Base-by-base conservation (phyloP, 2,888 invertebrate genomes). In the Alcis repandata region DNA sequence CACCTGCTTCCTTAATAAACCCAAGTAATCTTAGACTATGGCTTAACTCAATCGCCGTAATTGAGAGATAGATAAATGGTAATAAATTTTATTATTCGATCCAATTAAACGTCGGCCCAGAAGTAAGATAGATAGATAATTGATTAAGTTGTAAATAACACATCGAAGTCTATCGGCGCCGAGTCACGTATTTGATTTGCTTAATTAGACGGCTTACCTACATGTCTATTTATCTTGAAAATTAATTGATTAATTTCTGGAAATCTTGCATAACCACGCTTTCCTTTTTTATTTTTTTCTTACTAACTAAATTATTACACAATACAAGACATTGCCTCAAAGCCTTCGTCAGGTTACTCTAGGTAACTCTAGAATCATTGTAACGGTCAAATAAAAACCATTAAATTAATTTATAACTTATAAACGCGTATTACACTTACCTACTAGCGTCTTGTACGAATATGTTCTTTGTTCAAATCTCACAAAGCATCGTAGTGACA, bases 131-230 rank as follows among this genome's bases (percentile, higher is more conserved):
- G 63, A 73, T 40, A 38, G 58, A 54, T 76, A 77, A 76, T 77
- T 76, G 76, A 83, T 82, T 78, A 75, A 78, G 72, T 75, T 75
- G 71, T 79, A 75, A 79, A 77, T 78, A 78, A 78, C 68, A 76
- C 72, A 71, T 73, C 41, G 68, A 68, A 63, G 71, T 68, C 65
- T 68, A 64, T 73, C 69, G 64, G 59, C 63, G 62, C 65, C 63
- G 22, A 66, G 46, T 62, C 63, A 62, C 65, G 64, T 70, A 70
- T 69, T 64, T 66, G 67, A 71, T 70, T 65, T 65, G 63, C 48
- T 56, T 70, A 68, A 69, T 69, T 63, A 67, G 66, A 60, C 40
- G 49, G 15, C 19, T 58, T 60, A 66, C 52, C 43, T 68, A 64
- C 51, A 51, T 51, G 10, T 19, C 13, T 36, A 36, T 36, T 57